These are phyloP conservation scores for Cyprinodon diabolis DNA, from an alignment of 2,797 vertebrate genomes.

Conservation along the genomic window DNA sequence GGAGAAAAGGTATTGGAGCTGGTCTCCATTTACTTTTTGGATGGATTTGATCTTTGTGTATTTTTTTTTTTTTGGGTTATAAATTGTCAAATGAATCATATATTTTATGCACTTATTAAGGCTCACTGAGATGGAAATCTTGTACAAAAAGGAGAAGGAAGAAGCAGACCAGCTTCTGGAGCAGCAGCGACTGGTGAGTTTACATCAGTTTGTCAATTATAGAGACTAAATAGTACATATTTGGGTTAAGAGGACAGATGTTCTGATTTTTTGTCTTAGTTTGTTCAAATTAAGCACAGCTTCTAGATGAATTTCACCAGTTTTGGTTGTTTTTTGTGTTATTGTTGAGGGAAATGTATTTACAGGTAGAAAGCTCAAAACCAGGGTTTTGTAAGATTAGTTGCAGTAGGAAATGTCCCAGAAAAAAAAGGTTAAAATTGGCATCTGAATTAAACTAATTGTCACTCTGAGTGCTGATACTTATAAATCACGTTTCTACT, in stretches of 20 bases:
- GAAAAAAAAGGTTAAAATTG: constrained; percentile 63
- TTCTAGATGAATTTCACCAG: constrained; percentile 17
- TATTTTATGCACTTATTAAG: constrained; percentile 65
- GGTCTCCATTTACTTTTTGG: background rate
- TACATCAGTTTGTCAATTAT: constrained; percentile 17
- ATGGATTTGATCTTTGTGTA: background rate
- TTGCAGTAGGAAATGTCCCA: constrained; percentile 42
- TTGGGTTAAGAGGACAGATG: constrained; percentile 23
- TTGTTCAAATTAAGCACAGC: background rate
- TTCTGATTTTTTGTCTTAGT: constrained; percentile 2
- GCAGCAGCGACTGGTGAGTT: constrained; percentile 97
- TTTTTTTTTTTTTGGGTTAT: background rate
- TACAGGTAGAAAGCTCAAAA: constrained; percentile 37
- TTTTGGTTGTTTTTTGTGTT: constrained; percentile 39
- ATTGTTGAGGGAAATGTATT: constrained; percentile 31
- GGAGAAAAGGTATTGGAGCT: constrained; percentile 91
- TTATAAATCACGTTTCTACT: constrained; percentile 74
- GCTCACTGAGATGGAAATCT: constrained; percentile 98
- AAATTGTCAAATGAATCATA: constrained; percentile 5
- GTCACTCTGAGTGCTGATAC: constrained; percentile 77
- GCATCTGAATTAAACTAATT: constrained; percentile 90
- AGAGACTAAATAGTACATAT: constrained; percentile 16
- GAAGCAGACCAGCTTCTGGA: constrained; percentile 98
- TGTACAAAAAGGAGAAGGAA: constrained; percentile 99
- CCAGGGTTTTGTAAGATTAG: constrained; percentile 44